Evolutionary conservation across 1,140 invertebrate species (phyloP).

Genomic region (Ruditapes philippinarum): DNA sequence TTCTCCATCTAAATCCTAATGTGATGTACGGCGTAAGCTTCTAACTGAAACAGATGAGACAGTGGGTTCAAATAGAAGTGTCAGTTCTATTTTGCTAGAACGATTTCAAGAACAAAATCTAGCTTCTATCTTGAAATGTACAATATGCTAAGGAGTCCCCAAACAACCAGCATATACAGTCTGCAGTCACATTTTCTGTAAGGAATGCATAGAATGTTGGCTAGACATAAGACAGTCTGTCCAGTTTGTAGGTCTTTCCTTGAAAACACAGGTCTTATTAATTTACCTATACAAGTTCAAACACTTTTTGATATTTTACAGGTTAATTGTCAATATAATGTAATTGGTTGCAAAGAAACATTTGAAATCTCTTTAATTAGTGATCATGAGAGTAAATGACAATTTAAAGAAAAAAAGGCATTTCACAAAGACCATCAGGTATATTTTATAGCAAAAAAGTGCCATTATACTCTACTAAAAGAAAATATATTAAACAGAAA

Average conservation of each 20-base stretch:
- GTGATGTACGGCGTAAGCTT: too few relatives aligned
- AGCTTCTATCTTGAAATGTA: not conserved
- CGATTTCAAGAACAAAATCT: too few relatives aligned
- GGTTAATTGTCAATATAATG: not conserved
- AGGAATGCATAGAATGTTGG: not conserved
- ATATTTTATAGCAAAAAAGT: not conserved
- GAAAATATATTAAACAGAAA: not conserved
- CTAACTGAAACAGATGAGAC: too few relatives aligned
- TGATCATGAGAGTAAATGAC: not conserved
- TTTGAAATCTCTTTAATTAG: not conserved
- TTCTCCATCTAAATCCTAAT: too few relatives aligned
- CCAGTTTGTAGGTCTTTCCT: not conserved
- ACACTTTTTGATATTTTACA: not conserved
- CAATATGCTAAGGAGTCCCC: not conserved
- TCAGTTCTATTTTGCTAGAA: too few relatives aligned
- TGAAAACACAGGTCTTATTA: too few relatives aligned
- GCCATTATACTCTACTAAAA: not conserved
- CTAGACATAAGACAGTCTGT: not conserved
- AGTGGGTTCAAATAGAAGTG: too few relatives aligned
- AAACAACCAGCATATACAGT: not conserved
- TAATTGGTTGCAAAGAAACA: not conserved
- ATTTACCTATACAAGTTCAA: not conserved
- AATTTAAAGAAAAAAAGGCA: not conserved
- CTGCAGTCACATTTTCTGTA: not conserved
- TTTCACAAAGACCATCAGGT: not conserved